Evolutionary conservation across 2,113 vertebrate species (phyloP).

Genomic region (Periophthalmodon schlosseri): DNA sequence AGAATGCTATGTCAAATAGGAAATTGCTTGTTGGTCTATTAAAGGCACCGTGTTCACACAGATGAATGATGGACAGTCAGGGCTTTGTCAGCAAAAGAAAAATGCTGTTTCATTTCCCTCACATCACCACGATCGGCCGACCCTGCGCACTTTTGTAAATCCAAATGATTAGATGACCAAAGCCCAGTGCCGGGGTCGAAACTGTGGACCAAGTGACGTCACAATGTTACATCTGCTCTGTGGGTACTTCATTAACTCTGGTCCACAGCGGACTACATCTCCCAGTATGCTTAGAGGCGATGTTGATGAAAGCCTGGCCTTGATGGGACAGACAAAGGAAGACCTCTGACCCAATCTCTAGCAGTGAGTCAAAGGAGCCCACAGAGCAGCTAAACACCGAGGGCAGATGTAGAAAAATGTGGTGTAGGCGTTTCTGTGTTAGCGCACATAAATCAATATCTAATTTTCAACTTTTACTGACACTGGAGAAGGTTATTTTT

Average conservation of each 20-base stretch:
- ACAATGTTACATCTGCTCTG: constrained; percentile 51
- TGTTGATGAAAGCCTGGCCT: constrained; percentile 19
- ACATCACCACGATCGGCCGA: constrained; percentile 41
- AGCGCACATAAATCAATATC: background rate
- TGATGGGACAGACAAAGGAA: constrained; percentile 16
- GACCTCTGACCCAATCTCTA: constrained; percentile 9
- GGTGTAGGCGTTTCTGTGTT: background rate
- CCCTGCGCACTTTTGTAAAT: constrained; percentile 34
- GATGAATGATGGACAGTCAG: constrained; percentile 23
- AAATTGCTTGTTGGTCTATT: background rate
- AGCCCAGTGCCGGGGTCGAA: constrained; percentile 5
- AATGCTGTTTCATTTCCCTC: constrained; percentile 40
- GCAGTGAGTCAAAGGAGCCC: background rate
- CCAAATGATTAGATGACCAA: constrained; percentile 57
- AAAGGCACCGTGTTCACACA: constrained; percentile 14
- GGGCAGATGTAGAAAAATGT: background rate
- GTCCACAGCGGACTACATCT: constrained; percentile 36
- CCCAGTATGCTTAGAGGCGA: constrained; percentile 47
- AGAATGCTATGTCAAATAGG: background rate
- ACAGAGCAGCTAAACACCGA: background rate
- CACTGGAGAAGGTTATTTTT: background rate
- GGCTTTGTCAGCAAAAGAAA: constrained; percentile 45
- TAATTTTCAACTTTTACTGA: background rate
- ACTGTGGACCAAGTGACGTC: constrained; percentile 25
- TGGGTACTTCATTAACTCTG: constrained; percentile 47